A percentile compares a stretch with the other conserved stretches of the same genome.
Evolutionary conservation across 1,140 invertebrate species (phyloP).

Genomic region (Ruditapes philippinarum): DNA sequence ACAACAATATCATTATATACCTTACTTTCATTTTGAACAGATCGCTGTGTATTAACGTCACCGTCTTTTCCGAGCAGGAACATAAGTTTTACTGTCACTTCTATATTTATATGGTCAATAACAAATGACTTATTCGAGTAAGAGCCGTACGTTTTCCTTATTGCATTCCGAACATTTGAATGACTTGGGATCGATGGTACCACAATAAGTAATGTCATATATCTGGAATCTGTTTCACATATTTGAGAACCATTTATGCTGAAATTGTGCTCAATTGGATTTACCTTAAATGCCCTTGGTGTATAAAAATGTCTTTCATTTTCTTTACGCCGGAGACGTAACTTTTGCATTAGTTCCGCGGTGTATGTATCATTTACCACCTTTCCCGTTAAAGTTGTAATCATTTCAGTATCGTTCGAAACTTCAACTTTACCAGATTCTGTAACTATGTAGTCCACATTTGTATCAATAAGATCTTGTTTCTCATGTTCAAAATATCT

Average conservation of each 20-base stretch:
- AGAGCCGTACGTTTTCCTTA: neutral
- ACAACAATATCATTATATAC: conserved; percentile 32
- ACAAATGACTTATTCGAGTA: neutral
- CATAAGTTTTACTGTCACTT: neutral
- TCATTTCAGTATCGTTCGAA: neutral
- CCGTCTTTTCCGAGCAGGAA: conserved; percentile 23
- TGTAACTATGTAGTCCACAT: neutral
- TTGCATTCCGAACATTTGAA: neutral
- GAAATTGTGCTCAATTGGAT: neutral
- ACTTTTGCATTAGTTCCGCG: neutral
- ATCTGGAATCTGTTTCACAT: conserved; percentile 28
- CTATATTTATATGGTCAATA: neutral
- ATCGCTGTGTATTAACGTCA: neutral
- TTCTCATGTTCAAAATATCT: neutral
- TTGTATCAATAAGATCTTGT: neutral
- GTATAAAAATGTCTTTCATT: conserved; percentile 12
- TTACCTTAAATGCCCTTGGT: neutral
- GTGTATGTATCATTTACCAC: neutral
- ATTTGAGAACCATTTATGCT: conserved; percentile 28
- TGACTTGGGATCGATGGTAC: conserved; percentile 34
- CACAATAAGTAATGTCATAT: neutral
- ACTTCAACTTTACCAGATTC: neutral
- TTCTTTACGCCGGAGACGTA: neutral
- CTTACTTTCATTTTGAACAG: neutral
- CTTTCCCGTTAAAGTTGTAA: neutral